Percentiles rank a stretch among this genome's conserved stretches.
These are phyloP conservation scores for Adelosebastes latens DNA, from an alignment of 2,797 vertebrate species.

Conservation along the genomic window DNA sequence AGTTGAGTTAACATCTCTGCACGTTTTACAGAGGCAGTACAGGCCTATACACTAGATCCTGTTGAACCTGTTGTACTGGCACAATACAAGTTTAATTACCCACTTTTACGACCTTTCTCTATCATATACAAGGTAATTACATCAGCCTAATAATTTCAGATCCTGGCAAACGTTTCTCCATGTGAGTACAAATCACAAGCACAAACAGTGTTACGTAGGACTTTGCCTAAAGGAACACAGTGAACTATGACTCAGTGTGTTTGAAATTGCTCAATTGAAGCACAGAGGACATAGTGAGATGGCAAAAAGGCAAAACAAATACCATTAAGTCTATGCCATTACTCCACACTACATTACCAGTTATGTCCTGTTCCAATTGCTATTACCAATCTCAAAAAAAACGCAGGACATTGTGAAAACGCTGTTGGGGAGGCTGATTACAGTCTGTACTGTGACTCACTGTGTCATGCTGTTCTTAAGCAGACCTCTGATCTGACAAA, in stretches of 20 bases:
- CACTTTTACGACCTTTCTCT: neutral
- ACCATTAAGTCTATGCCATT: constrained; percentile 28
- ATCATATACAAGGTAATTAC: neutral
- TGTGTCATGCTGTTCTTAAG: constrained; percentile 50
- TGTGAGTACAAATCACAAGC: constrained; percentile 26
- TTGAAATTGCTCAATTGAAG: constrained; percentile 41
- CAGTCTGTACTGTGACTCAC: constrained; percentile 63
- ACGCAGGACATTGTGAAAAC: constrained; percentile 45
- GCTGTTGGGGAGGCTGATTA: constrained; percentile 42
- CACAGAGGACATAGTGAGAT: neutral
- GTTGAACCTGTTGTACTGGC: neutral
- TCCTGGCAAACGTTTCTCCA: neutral
- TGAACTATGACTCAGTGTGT: constrained; percentile 53
- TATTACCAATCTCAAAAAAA: constrained; percentile 1
- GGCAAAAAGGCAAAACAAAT: constrained; percentile 18
- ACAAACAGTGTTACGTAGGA: neutral
- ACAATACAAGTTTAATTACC: neutral
- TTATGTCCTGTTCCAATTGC: constrained; percentile 39
- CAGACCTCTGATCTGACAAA: constrained; percentile 18
- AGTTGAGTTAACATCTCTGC: neutral
- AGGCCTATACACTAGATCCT: neutral
- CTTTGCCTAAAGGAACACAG: constrained; percentile 38
- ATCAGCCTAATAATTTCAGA: neutral
- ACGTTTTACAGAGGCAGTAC: no score
- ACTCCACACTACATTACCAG: constrained; percentile 3